phyloP scores from a whole-genome alignment of 2,797 vertebrate genomes.

The Masticophis lateralis region DNA sequence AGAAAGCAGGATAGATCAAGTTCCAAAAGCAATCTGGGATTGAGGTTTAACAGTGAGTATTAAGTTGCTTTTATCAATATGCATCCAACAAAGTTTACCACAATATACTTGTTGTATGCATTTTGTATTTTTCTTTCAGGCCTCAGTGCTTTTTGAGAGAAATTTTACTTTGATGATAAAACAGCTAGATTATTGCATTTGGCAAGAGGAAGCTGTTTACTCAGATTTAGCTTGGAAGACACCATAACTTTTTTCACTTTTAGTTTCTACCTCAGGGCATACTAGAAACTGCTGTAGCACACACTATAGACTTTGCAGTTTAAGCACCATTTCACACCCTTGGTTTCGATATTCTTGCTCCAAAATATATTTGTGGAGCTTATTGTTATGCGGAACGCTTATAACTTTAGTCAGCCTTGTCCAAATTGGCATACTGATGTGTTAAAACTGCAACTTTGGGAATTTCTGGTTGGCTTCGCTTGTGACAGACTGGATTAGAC shows the following conservation, averaged over 20 bases:
- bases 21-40: slow-evolving; percentile 11
- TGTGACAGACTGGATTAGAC: not conserved
- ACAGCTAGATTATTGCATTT: slow-evolving; percentile 26
- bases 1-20: slow-evolving; percentile 4
- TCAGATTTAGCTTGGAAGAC: slow-evolving; percentile 19
- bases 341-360: not conserved
- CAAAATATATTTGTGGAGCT: not conserved
- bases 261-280: slow-evolving; percentile 7
- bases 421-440: not conserved
- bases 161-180: slow-evolving; percentile 29
- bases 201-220: slow-evolving; percentile 21
- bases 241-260: slow-evolving; percentile 12
- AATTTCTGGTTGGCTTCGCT: not conserved
- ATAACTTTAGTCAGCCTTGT: not conserved
- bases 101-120: slow-evolving; percentile 1
- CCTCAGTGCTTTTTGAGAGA: not conserved
- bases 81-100: slow-evolving; percentile 5
- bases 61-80: not conserved
- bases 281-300: slow-evolving; percentile 9
- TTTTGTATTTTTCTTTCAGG: slow-evolving; percentile 13
- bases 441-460: not conserved
- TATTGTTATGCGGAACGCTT: not conserved
- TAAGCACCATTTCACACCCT: not conserved
- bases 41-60: not conserved
- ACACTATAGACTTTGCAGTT: not conserved